A percentile compares a stretch with the other conserved stretches of the same genome.
Conservation (phyloP, 2,888 invertebrate species). For the Dioctria linearis region DNA sequence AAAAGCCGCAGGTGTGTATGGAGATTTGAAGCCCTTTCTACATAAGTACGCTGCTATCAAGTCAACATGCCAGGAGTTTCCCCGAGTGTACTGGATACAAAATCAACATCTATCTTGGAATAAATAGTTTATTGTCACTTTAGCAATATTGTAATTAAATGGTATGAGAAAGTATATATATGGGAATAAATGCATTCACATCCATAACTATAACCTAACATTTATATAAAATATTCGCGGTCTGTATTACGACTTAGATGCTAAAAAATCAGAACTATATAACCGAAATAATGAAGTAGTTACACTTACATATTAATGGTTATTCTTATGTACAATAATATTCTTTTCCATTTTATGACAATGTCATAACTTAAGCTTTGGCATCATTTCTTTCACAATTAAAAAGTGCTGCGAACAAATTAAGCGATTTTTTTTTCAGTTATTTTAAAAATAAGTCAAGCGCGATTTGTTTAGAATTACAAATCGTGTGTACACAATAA, state of each 20-base stretch:
- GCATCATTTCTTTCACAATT: conserved; percentile 49
- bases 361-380: conserved; percentile 49
- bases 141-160: conserved; percentile 54
- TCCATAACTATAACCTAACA: conserved; percentile 50
- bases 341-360: conserved; percentile 7
- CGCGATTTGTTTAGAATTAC: neutral
- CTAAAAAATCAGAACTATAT: conserved; percentile 12
- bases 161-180: conserved; percentile 50
- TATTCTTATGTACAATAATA: conserved; percentile 5
- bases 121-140: conserved; percentile 57
- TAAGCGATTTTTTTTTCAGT: conserved; percentile 29
- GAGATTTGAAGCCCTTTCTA: too few species aligned
- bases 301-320: conserved; percentile 17
- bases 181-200: conserved; percentile 53
- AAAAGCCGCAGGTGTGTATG: too few species aligned
- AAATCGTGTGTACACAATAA: neutral
- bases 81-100: too few species aligned
- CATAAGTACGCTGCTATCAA: too few species aligned
- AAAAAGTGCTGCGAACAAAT: conserved; percentile 38
- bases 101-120: conserved; percentile 40
- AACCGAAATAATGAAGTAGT: conserved; percentile 32
- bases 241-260: conserved; percentile 39
- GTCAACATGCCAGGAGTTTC: too few species aligned
- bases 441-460: conserved; percentile 29
- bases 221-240: conserved; percentile 54